These are phyloP conservation scores for Hemiscyllium ocellatum DNA, from an alignment of 2,113 vertebrate species.

Conservation along the genomic window DNA sequence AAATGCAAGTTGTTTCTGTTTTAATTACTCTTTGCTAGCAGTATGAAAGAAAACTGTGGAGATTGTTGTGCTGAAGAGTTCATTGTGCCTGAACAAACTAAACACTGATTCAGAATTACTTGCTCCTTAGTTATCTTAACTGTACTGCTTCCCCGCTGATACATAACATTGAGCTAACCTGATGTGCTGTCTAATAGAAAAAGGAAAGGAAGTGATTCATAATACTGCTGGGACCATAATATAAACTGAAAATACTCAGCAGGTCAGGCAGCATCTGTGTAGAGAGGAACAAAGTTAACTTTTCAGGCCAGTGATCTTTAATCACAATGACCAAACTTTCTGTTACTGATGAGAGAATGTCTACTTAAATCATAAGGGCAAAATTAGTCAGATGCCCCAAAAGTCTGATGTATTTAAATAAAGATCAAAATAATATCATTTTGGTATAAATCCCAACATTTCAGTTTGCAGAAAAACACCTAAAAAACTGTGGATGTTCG, in stretches of 20 bases:
- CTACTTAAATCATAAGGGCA: neutral
- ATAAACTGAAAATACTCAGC: neutral
- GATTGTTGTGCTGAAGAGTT: neutral
- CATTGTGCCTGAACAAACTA: neutral
- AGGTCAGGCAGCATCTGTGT: neutral
- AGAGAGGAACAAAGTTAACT: neutral
- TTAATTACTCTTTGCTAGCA: neutral
- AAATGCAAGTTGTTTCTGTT: neutral
- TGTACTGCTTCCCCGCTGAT: neutral
- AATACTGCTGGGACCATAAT: neutral
- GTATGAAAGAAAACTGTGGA: neutral
- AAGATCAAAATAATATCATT: neutral
- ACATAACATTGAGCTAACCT: neutral
- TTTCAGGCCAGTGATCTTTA: neutral
- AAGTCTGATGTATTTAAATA: neutral
- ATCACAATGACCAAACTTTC: neutral
- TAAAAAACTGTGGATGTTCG: too few relatives aligned
- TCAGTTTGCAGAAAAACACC: neutral
- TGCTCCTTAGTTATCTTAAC: neutral
- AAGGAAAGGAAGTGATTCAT: neutral
- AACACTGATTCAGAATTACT: neutral
- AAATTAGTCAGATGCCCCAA: neutral
- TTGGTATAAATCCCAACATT: neutral
- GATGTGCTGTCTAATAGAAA: neutral
- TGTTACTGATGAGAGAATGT: neutral